Percentiles rank a stretch among this genome's conserved stretches.
These are phyloP conservation scores for Drosophila macrospina DNA, from an alignment of 2,888 invertebrate genomes.

Conservation along the genomic window DNA sequence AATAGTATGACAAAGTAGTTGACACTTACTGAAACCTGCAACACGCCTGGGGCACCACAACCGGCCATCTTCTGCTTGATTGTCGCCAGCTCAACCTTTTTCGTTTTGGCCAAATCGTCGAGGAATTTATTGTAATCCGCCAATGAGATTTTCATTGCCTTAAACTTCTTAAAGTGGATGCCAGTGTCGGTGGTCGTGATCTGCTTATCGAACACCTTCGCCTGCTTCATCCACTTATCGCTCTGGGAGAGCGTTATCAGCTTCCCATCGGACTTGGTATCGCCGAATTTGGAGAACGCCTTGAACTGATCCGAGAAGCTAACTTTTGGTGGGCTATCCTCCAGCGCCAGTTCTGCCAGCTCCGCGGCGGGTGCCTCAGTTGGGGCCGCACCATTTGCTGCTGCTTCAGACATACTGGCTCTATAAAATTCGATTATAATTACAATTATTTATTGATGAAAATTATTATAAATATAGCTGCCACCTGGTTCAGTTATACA, in stretches of 20 bases:
- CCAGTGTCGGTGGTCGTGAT: slow-evolving; percentile 96
- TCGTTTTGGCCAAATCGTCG: slow-evolving; percentile 93
- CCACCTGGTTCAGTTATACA: slow-evolving; percentile 7
- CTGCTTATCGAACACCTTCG: slow-evolving; percentile 93
- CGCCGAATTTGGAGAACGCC: slow-evolving; percentile 94
- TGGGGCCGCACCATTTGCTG: slow-evolving; percentile 70
- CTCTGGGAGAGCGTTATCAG: slow-evolving; percentile 94
- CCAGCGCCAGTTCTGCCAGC: slow-evolving; percentile 83
- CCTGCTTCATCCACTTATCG: slow-evolving; percentile 98
- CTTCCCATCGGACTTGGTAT: slow-evolving; percentile 93
- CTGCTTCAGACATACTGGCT: slow-evolving; percentile 77
- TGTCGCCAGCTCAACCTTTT: slow-evolving; percentile 91
- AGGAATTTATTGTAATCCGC: slow-evolving; percentile 94
- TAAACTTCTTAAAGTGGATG: slow-evolving; percentile 95
- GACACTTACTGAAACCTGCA: slow-evolving; percentile 73
- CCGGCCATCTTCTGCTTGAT: slow-evolving; percentile 92
- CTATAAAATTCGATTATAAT: slow-evolving; percentile 26
- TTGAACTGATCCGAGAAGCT: slow-evolving; percentile 90
- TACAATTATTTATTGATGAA: background rate
- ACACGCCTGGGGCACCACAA: slow-evolving; percentile 92
- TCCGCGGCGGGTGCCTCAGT: slow-evolving; percentile 82
- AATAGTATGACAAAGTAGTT: background rate
- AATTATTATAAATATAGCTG: background rate
- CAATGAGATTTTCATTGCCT: slow-evolving; percentile 91
- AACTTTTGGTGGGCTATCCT: slow-evolving; percentile 80